A percentile compares a stretch with the other conserved stretches of the same genome.
Evolutionary conservation across 2,113 vertebrate species (phyloP).

Genomic region (Scopus umbretta): DNA sequence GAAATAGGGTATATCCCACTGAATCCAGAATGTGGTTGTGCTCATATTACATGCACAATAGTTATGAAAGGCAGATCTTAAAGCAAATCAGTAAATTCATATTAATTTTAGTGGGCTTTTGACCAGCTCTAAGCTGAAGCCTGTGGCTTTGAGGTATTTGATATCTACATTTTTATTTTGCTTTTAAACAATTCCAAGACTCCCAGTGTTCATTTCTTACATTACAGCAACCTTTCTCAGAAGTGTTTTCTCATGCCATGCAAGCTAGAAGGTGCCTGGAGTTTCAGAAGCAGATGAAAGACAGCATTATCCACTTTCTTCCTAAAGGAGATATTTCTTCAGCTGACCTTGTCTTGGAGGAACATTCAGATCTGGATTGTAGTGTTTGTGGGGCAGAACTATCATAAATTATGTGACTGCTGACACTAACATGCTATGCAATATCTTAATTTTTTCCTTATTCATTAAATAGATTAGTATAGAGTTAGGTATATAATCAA

Average conservation of each 20-base stretch:
- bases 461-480: not conserved
- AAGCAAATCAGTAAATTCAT: not conserved
- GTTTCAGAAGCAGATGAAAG: not conserved
- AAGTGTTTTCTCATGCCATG: not conserved
- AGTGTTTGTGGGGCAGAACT: not conserved
- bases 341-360: not conserved
- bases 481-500: not conserved
- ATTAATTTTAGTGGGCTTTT: conserved; percentile 11
- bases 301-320: not conserved
- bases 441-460: not conserved
- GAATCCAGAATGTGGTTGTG: not conserved
- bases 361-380: not conserved
- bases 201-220: not conserved
- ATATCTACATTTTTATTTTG: not conserved
- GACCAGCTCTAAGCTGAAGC: not conserved
- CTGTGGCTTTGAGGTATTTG: not conserved
- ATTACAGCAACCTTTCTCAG: not conserved
- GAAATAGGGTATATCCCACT: not conserved
- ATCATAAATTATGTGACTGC: not conserved
- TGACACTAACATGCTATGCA: not conserved
- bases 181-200: not conserved
- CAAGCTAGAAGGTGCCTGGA: not conserved
- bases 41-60: not conserved
- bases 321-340: not conserved
- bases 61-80: not conserved